Conservation (phyloP, 2,888 invertebrate genomes). For the Eupithecia insigniata region DNA sequence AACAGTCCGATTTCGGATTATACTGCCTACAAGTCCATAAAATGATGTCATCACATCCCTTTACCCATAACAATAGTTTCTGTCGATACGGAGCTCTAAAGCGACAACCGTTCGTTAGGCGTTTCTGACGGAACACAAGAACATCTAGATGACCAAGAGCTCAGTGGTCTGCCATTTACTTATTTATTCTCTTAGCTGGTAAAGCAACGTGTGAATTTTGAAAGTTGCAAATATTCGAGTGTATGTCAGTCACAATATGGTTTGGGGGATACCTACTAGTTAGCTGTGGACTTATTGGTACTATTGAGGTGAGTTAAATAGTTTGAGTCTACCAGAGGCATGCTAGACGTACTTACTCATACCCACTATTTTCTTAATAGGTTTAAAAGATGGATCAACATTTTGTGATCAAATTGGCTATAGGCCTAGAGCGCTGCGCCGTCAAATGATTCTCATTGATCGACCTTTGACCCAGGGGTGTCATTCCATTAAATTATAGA, state of each 20-base stretch:
- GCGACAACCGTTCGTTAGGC: conserved; percentile 17
- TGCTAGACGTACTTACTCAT: background rate
- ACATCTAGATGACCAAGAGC: background rate
- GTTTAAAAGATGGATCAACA: background rate
- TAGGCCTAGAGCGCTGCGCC: background rate
- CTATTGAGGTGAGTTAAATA: background rate
- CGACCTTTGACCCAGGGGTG: conserved; percentile 18
- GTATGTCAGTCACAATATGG: background rate
- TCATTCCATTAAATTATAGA: conserved; percentile 8
- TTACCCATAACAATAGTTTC: conserved; percentile 26
- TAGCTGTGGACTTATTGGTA: background rate
- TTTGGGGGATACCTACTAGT: no score
- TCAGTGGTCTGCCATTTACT: background rate
- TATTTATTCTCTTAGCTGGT: background rate
- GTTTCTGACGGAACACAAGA: conserved; percentile 14
- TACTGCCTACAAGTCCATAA: background rate
- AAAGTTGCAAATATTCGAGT: background rate
- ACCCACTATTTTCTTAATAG: background rate
- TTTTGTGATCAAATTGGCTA: background rate
- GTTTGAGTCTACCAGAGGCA: background rate
- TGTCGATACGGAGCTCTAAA: conserved; percentile 5
- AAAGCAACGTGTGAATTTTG: background rate
- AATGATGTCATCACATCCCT: conserved; percentile 18
- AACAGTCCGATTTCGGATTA: background rate
- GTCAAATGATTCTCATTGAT: background rate